A percentile compares a stretch with the other conserved stretches of the same genome.
Conservation (phyloP, 2,113 vertebrate genomes). For the Pluvialis apricaria region DNA sequence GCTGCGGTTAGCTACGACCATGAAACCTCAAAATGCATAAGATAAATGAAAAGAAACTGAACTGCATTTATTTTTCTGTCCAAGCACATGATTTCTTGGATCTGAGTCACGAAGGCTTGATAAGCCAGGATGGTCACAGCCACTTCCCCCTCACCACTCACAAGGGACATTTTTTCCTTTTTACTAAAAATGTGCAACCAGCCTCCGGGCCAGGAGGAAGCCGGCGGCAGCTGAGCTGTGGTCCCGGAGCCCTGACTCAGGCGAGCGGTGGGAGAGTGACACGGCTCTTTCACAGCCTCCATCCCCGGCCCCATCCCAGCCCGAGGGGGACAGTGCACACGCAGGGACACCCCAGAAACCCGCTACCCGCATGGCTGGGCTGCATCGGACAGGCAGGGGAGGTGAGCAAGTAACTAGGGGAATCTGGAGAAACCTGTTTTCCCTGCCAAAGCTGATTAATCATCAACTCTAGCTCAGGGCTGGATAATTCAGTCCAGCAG, state of each 20-base stretch:
- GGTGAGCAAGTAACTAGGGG: neutral
- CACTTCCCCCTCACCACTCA: fast-evolving
- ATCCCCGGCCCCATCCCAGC: neutral
- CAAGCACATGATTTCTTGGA: neutral
- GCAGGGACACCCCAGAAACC: neutral
- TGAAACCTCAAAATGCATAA: neutral
- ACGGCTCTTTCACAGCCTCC: neutral
- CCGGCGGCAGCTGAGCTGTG: fast-evolving
- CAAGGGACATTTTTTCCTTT: neutral
- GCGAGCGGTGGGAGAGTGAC: fast-evolving
- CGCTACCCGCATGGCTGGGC: neutral
- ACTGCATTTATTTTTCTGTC: neutral
- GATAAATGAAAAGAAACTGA: neutral
- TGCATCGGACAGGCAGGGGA: neutral
- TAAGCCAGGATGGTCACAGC: neutral
- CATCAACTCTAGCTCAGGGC: neutral
- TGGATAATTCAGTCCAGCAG: neutral
- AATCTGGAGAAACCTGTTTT: neutral
- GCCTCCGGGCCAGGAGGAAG: fast-evolving
- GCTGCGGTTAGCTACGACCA: fast-evolving
- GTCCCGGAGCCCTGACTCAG: neutral
- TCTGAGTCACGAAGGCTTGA: neutral
- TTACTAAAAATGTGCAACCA: neutral
- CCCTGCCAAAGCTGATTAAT: neutral
- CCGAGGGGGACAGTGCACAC: fast-evolving